Base-by-base conservation (phyloP, 2,113 vertebrate genomes). In the Hydrochoerus hydrochaeris region DNA sequence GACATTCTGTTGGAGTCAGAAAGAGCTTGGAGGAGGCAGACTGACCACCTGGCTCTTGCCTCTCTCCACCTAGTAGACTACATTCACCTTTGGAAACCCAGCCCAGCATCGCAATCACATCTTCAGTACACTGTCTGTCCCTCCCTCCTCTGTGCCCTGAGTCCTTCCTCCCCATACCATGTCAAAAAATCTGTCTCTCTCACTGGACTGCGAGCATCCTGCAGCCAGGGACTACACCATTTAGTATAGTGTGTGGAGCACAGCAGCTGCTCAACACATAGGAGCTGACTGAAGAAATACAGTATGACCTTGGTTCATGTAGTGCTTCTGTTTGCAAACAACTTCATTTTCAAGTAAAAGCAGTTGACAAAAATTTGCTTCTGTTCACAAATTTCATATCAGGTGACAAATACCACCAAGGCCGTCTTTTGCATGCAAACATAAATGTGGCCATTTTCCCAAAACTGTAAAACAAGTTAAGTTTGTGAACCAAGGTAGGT, bases 91-190 rank as follows among this genome's bases (percentile, higher is more conserved):
- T 77, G 35, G 84, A 77, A 77, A 52, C 9, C 17, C 57, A 73
- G 86, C 71, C 26, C 22, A 2, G n/a, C 54, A 52, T 16, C 49
- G 11, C 54, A 11, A 2, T 22, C 32, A 30, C 41, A 13, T 20
- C 19, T 32, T 44, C 60, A 35, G 6, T 5, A 12, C 14, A 0
- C 0, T 2, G 7, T 8, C 13, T 0, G 8, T 22, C n/a, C 20
- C n/a, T 44, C 35, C 35, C 22, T 78, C 73, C 20, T 67, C 46
- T 7, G 1, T 32, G 16, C 26, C 30, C 58, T 35, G 20, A 75
- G 35, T 9, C 57, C 44, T 52, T 69, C 8, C n/a, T 44, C 62
- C 77, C 41, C 28, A 60, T 10, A 30, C 54, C 44, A 38, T 58
- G n/a, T 24, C 19, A 44, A 28, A 8, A 1, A 2, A 9, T 41